Evolutionary conservation across 1,140 invertebrate species (phyloP).

Genomic region (Anadara kagoshimensis): DNA sequence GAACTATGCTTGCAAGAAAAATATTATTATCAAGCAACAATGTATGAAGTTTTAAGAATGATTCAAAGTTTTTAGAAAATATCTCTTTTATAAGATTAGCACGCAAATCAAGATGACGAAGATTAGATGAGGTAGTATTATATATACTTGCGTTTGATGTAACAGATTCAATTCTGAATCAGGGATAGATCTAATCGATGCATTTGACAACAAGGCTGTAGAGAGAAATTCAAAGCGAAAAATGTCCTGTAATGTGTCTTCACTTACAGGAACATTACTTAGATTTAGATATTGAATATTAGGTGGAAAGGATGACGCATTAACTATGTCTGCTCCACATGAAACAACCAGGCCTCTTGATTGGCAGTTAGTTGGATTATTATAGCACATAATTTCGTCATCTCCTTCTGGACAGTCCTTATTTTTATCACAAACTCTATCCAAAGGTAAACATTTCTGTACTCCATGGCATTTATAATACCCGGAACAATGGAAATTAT

Average conservation of each 20-base stretch:
- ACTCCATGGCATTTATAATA: conserved; percentile 23
- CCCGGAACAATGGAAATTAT: conserved; percentile 28
- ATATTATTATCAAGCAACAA: conserved; percentile 4
- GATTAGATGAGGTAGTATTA: background rate
- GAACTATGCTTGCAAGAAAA: background rate
- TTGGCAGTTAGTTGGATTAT: conserved; percentile 22
- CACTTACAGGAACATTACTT: too few relatives aligned
- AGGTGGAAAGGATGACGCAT: too few relatives aligned
- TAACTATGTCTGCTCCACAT: background rate
- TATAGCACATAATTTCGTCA: conserved; percentile 36
- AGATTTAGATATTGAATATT: too few relatives aligned
- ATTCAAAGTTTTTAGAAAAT: conserved; percentile 13
- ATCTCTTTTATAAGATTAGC: background rate
- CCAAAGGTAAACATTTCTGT: conserved; percentile 13
- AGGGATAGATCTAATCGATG: too few relatives aligned
- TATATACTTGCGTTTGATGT: too few relatives aligned
- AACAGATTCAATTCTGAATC: too few relatives aligned
- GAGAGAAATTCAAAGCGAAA: too few relatives aligned
- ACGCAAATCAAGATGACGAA: conserved; percentile 13
- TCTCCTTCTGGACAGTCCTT: conserved; percentile 6
- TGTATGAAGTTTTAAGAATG: background rate
- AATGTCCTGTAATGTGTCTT: too few relatives aligned
- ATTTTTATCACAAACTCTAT: conserved; percentile 35
- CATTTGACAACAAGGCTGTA: too few relatives aligned
- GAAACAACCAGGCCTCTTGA: conserved; percentile 14